phyloP scores from a whole-genome alignment of 1,140 invertebrate genomes.

The Popillia japonica region DNA sequence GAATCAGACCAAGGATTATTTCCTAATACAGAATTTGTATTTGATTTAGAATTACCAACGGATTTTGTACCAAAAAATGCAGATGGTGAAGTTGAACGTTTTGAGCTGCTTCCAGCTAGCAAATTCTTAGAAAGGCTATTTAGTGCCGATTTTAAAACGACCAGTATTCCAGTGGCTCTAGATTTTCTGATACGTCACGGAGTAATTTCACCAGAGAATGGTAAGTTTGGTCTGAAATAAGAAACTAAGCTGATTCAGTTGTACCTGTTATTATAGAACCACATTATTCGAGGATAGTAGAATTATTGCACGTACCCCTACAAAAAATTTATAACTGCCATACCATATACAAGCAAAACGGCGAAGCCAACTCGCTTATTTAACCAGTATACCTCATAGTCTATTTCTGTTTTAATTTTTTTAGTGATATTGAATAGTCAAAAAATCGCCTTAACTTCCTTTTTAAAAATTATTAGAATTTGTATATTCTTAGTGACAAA shows the following conservation, averaged over 20 bases:
- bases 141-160: slow-evolving; percentile 89
- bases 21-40: slow-evolving; percentile 95
- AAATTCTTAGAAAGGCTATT: slow-evolving; percentile 83
- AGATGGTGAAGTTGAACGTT: slow-evolving; percentile 92
- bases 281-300: slow-evolving; percentile 83
- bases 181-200: slow-evolving; percentile 93
- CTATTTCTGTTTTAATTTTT: slow-evolving; percentile 12
- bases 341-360: slow-evolving; percentile 42
- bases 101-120: slow-evolving; percentile 83
- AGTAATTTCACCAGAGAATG: slow-evolving; percentile 86
- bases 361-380: slow-evolving; percentile 30
- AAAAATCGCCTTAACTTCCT: not conserved
- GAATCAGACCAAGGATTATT: slow-evolving; percentile 92
- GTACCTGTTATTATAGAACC: slow-evolving; percentile 70
- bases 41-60: slow-evolving; percentile 87
- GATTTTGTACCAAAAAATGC: slow-evolving; percentile 90
- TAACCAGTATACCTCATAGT: slow-evolving; percentile 35
- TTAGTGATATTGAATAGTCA: slow-evolving; percentile 30
- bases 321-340: slow-evolving; percentile 73
- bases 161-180: slow-evolving; percentile 86
- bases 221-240: slow-evolving; percentile 64
- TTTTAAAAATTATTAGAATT: slow-evolving; percentile 26
- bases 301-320: slow-evolving; percentile 85
- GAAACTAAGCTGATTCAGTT: slow-evolving; percentile 29
- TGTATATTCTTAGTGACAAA: slow-evolving; percentile 38